A percentile compares a stretch with the other conserved stretches of the same genome.
Evolutionary conservation across 2,797 vertebrate genomes (phyloP).

Genomic region (Dicrostonyx torquatus): DNA sequence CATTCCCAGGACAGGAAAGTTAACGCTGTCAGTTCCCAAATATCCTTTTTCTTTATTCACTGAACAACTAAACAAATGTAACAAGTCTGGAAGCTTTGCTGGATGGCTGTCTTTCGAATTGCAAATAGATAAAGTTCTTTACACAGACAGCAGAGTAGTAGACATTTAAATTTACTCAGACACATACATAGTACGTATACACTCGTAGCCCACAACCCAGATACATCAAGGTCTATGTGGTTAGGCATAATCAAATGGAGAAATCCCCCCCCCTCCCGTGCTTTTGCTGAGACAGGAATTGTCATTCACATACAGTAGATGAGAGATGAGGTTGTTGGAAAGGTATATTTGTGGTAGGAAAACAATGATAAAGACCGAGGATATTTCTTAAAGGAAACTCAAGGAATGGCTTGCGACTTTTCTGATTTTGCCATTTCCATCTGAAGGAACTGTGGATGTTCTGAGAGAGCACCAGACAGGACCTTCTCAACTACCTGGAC

Average conservation of each 20-base stretch:
- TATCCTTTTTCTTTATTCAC: conserved; percentile 16
- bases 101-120: not conserved
- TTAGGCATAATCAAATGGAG: not conserved
- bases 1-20: conserved; percentile 29
- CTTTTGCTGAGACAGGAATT: conserved; percentile 40
- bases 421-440: not conserved
- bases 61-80: not conserved
- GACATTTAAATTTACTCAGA: not conserved
- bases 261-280: not conserved
- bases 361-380: not conserved
- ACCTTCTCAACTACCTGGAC: not conserved
- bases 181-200: not conserved
- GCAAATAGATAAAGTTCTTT: not conserved
- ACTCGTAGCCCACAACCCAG: not conserved
- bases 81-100: not conserved
- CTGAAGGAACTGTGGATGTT: not conserved
- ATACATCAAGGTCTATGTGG: not conserved
- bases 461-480: not conserved
- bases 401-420: not conserved
- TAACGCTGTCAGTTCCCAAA: conserved; percentile 33
- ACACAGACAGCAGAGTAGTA: not conserved
- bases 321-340: not conserved
- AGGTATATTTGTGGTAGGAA: not conserved
- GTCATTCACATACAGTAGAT: not conserved
- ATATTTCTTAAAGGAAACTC: conserved; percentile 31